Evolutionary conservation across 1,140 invertebrate genomes (phyloP).

Genomic region (Drosophila tristis): DNA sequence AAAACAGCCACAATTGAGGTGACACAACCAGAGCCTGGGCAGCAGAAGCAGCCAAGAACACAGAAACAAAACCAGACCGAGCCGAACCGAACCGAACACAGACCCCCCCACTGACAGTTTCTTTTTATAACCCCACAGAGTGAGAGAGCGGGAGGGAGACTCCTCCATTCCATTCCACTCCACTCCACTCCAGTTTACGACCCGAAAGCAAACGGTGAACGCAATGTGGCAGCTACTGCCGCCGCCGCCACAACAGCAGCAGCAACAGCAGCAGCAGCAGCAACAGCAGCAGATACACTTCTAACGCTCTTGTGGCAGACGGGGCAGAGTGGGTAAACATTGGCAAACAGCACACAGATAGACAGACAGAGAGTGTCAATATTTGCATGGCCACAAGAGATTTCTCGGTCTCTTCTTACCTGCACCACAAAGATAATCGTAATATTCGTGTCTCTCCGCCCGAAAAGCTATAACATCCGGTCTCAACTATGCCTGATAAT

Average conservation of each 20-base stretch:
- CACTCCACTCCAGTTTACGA: constrained; percentile 60
- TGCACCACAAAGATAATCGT: constrained; percentile 44
- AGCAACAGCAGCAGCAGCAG: background rate
- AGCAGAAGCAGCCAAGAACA: no score
- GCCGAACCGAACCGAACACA: constrained; percentile 16
- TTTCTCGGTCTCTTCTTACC: constrained; percentile 44
- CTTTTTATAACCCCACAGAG: constrained; percentile 39
- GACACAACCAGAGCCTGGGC: constrained; percentile 50
- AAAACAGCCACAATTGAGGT: constrained; percentile 76
- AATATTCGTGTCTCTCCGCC: constrained; percentile 17
- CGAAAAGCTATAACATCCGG: constrained; percentile 26
- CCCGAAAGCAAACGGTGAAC: constrained; percentile 62
- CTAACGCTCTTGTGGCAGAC: constrained; percentile 45
- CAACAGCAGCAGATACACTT: constrained; percentile 31
- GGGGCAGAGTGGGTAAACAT: background rate
- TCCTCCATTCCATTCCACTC: constrained; percentile 32
- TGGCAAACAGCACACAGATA: constrained; percentile 16
- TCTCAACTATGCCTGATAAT: constrained; percentile 28
- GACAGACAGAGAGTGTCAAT: constrained; percentile 56
- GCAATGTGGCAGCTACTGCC: constrained; percentile 63
- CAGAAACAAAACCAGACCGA: constrained; percentile 48
- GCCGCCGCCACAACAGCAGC: background rate
- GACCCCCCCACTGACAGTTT: constrained; percentile 26
- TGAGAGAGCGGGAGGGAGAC: background rate
- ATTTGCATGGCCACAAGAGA: constrained; percentile 67